Evolutionary conservation across 2,797 vertebrate genomes (phyloP).

Genomic region (Tenualosa thibaudeaui): DNA sequence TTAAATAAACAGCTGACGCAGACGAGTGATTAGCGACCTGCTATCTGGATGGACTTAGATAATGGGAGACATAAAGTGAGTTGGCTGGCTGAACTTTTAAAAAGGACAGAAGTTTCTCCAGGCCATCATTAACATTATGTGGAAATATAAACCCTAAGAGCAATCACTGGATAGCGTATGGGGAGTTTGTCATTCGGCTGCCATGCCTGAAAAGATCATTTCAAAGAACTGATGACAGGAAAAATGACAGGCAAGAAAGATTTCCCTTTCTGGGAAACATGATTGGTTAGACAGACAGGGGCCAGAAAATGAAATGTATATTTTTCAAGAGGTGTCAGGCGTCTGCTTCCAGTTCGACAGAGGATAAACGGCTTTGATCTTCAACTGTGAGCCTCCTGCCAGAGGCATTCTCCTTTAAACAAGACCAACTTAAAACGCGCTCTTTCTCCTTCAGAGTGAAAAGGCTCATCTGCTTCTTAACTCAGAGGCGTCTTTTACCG

Average conservation of each 20-base stretch:
- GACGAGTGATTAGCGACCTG: background rate
- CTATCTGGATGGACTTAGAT: background rate
- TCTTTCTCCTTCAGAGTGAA: background rate
- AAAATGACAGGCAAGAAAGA: background rate
- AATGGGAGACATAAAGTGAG: background rate
- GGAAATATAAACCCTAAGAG: conserved; percentile 39
- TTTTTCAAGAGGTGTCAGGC: conserved; percentile 12
- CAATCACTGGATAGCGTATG: background rate
- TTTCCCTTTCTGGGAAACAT: background rate
- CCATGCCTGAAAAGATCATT: background rate
- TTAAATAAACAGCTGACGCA: conserved; percentile 6
- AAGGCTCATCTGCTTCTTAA: conserved; percentile 6
- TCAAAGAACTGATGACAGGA: conserved; percentile 8
- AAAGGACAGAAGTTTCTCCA: conserved; percentile 62
- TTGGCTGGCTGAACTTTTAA: background rate
- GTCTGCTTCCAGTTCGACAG: background rate
- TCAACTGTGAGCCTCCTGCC: background rate
- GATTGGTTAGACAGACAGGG: background rate
- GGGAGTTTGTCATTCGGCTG: background rate
- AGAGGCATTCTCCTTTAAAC: background rate
- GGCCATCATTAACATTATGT: conserved; percentile 67
- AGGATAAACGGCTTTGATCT: conserved; percentile 16
- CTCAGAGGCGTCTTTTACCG: background rate
- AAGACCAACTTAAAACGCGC: background rate
- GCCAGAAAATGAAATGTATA: background rate